Evolutionary conservation across 2,888 invertebrate species (phyloP).

Genomic region (Euzetes globulus): DNA sequence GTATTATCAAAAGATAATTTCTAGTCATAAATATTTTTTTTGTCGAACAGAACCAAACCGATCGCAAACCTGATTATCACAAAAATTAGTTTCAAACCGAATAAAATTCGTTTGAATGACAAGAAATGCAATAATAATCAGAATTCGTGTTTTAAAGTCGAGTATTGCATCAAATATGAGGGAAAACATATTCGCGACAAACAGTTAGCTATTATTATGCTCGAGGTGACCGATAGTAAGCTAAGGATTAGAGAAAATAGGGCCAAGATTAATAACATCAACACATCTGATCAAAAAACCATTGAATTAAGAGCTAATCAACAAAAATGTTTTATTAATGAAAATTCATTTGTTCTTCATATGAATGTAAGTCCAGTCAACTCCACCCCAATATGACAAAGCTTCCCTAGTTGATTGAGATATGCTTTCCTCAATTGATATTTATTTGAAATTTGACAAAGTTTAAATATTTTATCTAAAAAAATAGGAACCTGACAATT

Average conservation of each 20-base stretch:
- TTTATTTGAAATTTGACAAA: too few species aligned
- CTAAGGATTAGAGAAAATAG: background rate
- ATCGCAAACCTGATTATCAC: slow-evolving; percentile 1
- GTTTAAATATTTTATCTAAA: background rate
- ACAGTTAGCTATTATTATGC: background rate
- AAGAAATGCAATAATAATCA: background rate
- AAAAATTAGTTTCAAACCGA: background rate
- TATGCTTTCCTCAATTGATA: too few species aligned
- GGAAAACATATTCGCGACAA: background rate
- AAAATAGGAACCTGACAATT: too few species aligned
- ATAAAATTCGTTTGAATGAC: slow-evolving; percentile 3
- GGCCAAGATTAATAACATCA: background rate
- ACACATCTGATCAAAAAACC: background rate
- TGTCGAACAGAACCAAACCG: slow-evolving; percentile 24
- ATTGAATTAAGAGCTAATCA: slow-evolving; percentile 1
- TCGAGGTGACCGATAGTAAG: slow-evolving; percentile 16
- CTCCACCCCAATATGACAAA: too few species aligned
- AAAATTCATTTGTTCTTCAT: background rate
- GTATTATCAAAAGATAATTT: background rate
- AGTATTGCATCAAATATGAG: slow-evolving; percentile 19
- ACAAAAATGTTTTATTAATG: background rate
- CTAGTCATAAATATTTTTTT: background rate
- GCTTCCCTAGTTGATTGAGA: too few species aligned
- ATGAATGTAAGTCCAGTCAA: background rate
- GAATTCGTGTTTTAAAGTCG: slow-evolving; percentile 17